A percentile compares a stretch with the other conserved stretches of the same genome.
phyloP scores from a whole-genome alignment of 2,797 vertebrate species.

The Dendrocincla tyrannina region DNA sequence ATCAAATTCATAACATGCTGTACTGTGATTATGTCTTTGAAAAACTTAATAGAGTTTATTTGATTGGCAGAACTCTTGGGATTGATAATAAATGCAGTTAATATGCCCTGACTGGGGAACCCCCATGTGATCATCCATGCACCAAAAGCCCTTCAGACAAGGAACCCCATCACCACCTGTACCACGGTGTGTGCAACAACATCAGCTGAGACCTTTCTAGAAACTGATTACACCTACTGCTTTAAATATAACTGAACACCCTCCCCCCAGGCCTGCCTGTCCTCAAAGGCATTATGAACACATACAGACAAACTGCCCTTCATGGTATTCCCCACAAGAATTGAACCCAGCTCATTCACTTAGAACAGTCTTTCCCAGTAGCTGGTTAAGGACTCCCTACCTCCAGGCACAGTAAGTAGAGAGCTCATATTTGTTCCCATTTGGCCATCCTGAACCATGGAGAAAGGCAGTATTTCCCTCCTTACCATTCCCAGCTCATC shows the following conservation, averaged over 20 bases:
- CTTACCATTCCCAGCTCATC: background rate
- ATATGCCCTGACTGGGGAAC: background rate
- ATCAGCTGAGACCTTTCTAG: background rate
- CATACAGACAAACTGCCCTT: background rate
- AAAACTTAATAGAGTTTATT: background rate
- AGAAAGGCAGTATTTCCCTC: background rate
- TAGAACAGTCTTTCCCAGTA: background rate
- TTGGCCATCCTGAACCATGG: background rate
- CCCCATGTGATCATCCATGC: background rate
- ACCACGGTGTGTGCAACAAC: background rate
- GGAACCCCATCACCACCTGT: accelerated
- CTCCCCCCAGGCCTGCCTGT: background rate
- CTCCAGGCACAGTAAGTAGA: background rate
- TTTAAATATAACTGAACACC: background rate
- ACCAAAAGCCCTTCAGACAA: background rate
- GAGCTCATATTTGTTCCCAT: background rate
- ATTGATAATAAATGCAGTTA: background rate
- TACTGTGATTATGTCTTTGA: background rate
- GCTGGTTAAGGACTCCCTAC: background rate
- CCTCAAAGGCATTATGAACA: background rate
- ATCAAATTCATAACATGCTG: background rate
- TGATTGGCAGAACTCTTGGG: background rate
- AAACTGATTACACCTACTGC: background rate
- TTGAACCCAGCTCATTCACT: background rate
- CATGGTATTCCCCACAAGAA: background rate